These are phyloP conservation scores for Pterocles orientalis DNA, from an alignment of 2,113 vertebrate genomes.

Conservation along the genomic window DNA sequence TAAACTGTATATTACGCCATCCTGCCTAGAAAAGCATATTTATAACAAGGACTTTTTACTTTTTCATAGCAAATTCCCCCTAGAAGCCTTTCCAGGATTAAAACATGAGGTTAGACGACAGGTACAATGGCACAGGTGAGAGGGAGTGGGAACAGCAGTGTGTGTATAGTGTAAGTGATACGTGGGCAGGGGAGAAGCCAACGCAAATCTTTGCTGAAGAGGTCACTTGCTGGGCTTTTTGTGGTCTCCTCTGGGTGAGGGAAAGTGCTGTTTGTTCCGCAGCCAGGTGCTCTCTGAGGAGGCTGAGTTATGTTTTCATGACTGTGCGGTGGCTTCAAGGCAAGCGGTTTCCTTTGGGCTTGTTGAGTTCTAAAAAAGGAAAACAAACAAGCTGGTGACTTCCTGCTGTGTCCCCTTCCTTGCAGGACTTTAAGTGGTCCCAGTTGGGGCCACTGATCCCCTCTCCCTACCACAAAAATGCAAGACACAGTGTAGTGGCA, in stretches of 20 bases:
- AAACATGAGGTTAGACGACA: background rate
- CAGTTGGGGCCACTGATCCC: background rate
- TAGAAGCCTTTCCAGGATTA: background rate
- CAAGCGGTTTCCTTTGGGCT: background rate
- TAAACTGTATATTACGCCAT: background rate
- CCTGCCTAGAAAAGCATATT: background rate
- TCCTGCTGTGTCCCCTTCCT: background rate
- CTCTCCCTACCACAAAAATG: background rate
- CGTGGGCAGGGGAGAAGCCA: background rate
- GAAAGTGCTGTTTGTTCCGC: background rate
- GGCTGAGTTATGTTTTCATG: background rate
- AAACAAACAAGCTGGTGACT: background rate
- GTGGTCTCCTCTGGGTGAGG: background rate
- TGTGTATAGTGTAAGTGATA: background rate
- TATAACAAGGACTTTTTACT: background rate
- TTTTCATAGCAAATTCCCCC: background rate
- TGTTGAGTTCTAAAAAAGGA: background rate
- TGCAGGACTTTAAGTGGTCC: background rate
- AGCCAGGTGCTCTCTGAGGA: background rate
- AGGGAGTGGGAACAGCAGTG: background rate
- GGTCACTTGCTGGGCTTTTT: background rate
- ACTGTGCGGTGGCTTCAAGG: background rate
- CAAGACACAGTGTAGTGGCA: background rate
- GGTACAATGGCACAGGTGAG: background rate
- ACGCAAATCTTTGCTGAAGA: background rate